These are phyloP conservation scores for Rostratula benghalensis DNA, from an alignment of 2,113 vertebrate genomes.

Conservation along the genomic window DNA sequence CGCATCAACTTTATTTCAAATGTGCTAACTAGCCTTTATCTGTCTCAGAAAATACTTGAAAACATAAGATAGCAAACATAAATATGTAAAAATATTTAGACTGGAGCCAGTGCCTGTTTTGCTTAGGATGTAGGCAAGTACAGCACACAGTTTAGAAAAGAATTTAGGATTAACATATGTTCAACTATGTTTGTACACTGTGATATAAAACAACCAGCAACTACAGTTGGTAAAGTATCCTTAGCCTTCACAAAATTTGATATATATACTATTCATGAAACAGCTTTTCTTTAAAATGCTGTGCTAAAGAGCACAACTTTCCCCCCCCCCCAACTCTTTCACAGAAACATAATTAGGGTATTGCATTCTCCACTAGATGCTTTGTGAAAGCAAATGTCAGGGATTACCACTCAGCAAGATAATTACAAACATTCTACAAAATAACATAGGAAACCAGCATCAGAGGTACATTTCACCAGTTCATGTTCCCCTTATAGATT, in stretches of 20 bases:
- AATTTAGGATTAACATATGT: not conserved
- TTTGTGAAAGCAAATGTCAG: slow-evolving; percentile 40
- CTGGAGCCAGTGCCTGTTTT: not conserved
- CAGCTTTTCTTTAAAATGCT: not conserved
- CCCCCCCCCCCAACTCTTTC: not conserved
- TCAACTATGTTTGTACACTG: not conserved
- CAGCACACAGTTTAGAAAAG: not conserved
- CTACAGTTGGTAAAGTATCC: not conserved
- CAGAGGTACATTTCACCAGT: not conserved
- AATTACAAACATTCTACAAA: slow-evolving; percentile 43
- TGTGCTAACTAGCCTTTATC: not conserved
- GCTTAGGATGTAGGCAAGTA: not conserved
- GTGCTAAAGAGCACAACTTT: not conserved
- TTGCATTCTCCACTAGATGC: slow-evolving; percentile 18
- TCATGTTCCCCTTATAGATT: slow-evolving; percentile 20
- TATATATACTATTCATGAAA: not conserved
- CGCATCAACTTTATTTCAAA: not conserved
- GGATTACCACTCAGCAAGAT: slow-evolving; percentile 28
- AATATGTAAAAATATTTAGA: not conserved
- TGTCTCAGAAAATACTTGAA: not conserved
- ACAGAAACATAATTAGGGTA: slow-evolving; percentile 39
- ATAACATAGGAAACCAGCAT: not conserved
- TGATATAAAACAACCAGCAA: not conserved
- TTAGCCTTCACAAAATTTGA: not conserved
- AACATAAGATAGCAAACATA: not conserved